phyloP scores from a whole-genome alignment of 2,797 vertebrate genomes.

The Psittacula echo region DNA sequence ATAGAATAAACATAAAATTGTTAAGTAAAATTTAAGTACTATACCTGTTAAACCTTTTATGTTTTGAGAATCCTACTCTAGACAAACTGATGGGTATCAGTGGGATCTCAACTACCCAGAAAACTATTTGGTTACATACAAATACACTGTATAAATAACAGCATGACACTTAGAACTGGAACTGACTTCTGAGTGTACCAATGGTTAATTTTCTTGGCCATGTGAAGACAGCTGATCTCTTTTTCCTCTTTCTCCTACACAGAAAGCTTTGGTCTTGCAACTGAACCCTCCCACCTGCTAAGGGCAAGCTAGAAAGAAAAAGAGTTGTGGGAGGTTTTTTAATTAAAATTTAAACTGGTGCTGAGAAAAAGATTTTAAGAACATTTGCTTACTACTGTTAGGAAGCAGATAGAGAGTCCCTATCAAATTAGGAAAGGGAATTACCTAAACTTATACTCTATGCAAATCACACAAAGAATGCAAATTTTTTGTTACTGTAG shows the following conservation, averaged over 20 bases:
- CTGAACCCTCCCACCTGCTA: neutral
- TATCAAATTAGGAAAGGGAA: neutral
- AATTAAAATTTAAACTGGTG: neutral
- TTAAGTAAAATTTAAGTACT: neutral
- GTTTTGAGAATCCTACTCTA: neutral
- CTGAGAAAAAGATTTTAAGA: neutral
- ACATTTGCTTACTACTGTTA: neutral
- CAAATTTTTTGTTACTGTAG: neutral
- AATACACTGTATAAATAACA: neutral
- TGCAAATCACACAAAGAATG: neutral
- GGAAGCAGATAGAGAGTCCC: neutral
- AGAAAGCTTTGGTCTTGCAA: neutral
- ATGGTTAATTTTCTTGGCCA: neutral
- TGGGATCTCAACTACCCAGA: neutral
- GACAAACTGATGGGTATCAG: neutral
- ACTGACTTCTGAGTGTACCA: neutral
- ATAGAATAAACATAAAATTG: neutral
- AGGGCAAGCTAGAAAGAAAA: neutral
- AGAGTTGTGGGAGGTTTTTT: accelerated
- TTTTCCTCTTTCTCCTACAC: neutral
- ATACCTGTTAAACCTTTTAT: neutral
- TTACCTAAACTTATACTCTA: neutral
- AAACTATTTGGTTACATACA: neutral
- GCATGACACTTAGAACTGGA: neutral
- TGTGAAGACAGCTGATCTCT: neutral